Evolutionary conservation across 2,888 invertebrate genomes (phyloP).

Genomic region (Pachycephus smyrnensis): DNA sequence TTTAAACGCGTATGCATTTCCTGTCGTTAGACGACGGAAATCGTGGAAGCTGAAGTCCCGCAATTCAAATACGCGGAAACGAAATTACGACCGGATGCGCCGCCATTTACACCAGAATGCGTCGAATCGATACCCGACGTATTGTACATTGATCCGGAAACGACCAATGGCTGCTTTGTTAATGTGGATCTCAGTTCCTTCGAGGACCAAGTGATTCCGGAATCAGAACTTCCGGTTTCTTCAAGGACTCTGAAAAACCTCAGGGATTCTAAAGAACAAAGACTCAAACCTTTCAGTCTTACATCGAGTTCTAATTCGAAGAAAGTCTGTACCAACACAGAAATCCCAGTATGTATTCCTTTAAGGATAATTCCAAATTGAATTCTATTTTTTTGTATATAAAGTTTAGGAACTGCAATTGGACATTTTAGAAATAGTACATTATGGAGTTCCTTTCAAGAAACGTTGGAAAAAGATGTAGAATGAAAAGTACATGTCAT

Average conservation of each 20-base stretch:
- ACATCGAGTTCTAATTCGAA: constrained; percentile 33
- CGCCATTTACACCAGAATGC: constrained; percentile 46
- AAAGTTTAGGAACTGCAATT: too few species aligned
- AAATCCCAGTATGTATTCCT: constrained; percentile 18
- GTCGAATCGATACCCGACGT: constrained; percentile 15
- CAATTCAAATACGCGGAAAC: constrained; percentile 37
- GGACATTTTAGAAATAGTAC: too few species aligned
- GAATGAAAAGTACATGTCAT: too few species aligned
- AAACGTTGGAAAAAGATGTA: too few species aligned
- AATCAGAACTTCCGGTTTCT: constrained; percentile 18
- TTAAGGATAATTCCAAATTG: too few species aligned
- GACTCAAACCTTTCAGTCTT: constrained; percentile 39
- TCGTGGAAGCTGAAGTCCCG: constrained; percentile 20
- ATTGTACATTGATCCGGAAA: constrained; percentile 19
- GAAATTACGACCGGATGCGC: constrained; percentile 47
- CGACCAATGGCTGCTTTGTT: constrained; percentile 38
- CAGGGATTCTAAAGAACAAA: background rate
- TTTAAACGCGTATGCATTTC: too few species aligned
- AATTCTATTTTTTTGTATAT: too few species aligned
- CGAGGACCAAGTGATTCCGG: constrained; percentile 15
- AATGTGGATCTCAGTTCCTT: constrained; percentile 33
- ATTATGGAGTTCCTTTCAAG: too few species aligned
- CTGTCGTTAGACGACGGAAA: too few species aligned
- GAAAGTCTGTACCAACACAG: constrained; percentile 30
- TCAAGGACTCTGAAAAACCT: constrained; percentile 29